phyloP scores from a whole-genome alignment of 2,888 invertebrate genomes.

The Petrophora chlorosata region DNA sequence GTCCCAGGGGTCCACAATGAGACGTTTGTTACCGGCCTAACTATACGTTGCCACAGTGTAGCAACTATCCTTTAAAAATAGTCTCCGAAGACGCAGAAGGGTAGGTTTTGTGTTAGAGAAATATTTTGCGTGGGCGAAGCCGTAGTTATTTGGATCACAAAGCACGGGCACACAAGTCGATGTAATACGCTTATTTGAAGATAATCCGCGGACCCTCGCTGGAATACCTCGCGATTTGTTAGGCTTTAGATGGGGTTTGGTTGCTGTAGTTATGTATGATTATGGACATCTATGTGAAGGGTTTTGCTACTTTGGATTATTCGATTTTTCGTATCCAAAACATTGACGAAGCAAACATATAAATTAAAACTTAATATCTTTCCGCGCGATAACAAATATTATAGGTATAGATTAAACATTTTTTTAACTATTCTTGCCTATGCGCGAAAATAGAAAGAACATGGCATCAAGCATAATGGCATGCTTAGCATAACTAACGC shows the following conservation, averaged over 20 bases:
- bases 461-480: no score
- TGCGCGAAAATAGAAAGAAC: no score
- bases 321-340: no score
- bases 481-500: no score
- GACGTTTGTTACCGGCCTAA: conserved; percentile 27
- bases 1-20: conserved; percentile 47
- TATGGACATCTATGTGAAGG: conserved; percentile 20
- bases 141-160: conserved; percentile 69
- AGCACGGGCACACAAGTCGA: conserved; percentile 57
- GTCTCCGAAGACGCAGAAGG: conserved; percentile 23
- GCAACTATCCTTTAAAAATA: conserved; percentile 20
- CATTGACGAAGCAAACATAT: no score
- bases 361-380: conserved; percentile 32
- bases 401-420: no score
- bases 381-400: no score
- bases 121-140: conserved; percentile 47
- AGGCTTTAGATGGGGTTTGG: conserved; percentile 32
- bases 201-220: conserved; percentile 59
- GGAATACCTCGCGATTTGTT: conserved; percentile 55
- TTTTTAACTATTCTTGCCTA: no score
- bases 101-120: conserved; percentile 20
- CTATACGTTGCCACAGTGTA: conserved; percentile 27
- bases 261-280: conserved; percentile 32
- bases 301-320: conserved; percentile 11
- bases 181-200: conserved; percentile 77